Percentiles rank a stretch among this genome's conserved stretches.
Conservation (phyloP, 1,140 invertebrate species). For the Hylyphantes graminicola region DNA sequence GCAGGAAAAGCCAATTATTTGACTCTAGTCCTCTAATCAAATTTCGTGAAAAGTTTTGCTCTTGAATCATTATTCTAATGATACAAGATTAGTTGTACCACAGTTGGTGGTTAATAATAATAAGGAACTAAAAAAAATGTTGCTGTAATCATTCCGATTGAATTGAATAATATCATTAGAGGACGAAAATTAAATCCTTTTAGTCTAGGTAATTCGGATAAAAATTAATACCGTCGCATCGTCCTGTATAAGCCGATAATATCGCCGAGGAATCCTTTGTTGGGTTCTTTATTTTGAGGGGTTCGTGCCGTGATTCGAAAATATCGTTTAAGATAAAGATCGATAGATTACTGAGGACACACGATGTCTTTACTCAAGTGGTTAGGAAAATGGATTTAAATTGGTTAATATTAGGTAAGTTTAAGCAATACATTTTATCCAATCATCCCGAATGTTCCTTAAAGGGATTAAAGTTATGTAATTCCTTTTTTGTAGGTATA, state of each 20-base stretch:
- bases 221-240: slow-evolving; percentile 36
- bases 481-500: no score
- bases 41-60: slow-evolving; percentile 46
- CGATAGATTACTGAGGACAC: background rate
- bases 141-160: slow-evolving; percentile 37
- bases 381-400: no score
- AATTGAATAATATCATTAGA: slow-evolving; percentile 47
- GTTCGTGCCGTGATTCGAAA: slow-evolving; percentile 30
- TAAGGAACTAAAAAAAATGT: slow-evolving; percentile 10
- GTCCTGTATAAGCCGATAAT: slow-evolving; percentile 32
- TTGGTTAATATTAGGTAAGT: no score
- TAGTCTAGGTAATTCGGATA: slow-evolving; percentile 43
- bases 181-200: slow-evolving; percentile 39
- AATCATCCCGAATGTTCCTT: no score
- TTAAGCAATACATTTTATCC: no score
- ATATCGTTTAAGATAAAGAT: slow-evolving; percentile 35
- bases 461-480: no score
- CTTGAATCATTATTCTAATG: slow-evolving; percentile 41
- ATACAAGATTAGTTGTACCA: slow-evolving; percentile 26
- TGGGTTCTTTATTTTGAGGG: slow-evolving; percentile 23
- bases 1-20: slow-evolving; percentile 48
- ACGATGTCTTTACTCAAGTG: slow-evolving; percentile 3
- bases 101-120: background rate
- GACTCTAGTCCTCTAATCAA: slow-evolving; percentile 36
- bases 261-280: slow-evolving; percentile 3